A percentile compares a stretch with the other conserved stretches of the same genome.
phyloP scores from a whole-genome alignment of 2,888 invertebrate species.

The Netelia melanura region DNA sequence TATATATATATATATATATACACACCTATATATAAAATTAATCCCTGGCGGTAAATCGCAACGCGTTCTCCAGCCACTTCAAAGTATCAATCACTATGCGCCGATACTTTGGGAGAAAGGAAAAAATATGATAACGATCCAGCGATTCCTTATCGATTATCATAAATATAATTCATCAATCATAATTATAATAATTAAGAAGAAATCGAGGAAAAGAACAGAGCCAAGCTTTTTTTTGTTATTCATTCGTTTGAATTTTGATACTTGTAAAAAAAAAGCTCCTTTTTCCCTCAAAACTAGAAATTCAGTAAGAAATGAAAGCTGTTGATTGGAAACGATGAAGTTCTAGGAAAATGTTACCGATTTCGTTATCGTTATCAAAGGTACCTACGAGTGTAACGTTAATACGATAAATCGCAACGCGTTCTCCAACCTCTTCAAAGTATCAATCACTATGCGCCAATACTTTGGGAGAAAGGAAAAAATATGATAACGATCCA shows the following conservation, averaged over 20 bases:
- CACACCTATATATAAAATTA: not conserved
- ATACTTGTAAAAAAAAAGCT: no score
- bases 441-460: not conserved
- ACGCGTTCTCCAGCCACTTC: constrained; percentile 26
- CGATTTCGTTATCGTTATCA: constrained; percentile 12
- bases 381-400: not conserved
- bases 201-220: not conserved
- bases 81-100: not conserved
- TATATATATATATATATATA: not conserved
- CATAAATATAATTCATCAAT: constrained; percentile 38
- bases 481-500: not conserved
- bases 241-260: no score
- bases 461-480: not conserved
- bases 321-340: no score
- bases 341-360: not conserved
- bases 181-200: no score
- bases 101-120: not conserved
- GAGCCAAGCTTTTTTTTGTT: not conserved
- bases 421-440: constrained; percentile 21
- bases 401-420: not conserved
- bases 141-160: constrained; percentile 36
- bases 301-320: no score
- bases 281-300: no score
- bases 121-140: constrained; percentile 1
- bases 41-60: not conserved